Conservation (phyloP, 2,888 invertebrate genomes). For the Chymomyza amoena region DNA sequence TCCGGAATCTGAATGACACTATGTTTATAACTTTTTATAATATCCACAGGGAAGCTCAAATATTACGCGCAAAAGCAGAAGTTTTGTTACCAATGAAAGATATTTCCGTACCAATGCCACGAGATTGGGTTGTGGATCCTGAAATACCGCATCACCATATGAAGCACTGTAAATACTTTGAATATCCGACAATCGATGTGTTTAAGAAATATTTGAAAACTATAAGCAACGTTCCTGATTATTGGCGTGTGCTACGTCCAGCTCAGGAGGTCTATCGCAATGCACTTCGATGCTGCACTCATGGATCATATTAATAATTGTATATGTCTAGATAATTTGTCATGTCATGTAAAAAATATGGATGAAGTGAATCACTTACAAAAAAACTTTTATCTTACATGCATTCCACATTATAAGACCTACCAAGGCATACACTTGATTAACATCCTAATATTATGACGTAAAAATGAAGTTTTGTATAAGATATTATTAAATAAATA, state of each 20-base stretch:
- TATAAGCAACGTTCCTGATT: conserved; percentile 46
- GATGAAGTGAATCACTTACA: no score
- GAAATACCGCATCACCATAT: conserved; percentile 55
- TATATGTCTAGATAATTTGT: no score
- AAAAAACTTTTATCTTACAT: no score
- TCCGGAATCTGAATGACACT: neutral
- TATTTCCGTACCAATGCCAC: conserved; percentile 35
- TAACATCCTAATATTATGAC: no score
- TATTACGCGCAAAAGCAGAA: neutral
- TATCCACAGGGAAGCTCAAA: neutral
- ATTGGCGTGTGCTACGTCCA: conserved; percentile 52
- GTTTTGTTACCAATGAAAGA: neutral
- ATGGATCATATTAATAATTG: neutral
- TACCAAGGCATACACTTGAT: no score
- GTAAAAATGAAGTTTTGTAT: no score
- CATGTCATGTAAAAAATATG: no score
- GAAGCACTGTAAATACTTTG: conserved; percentile 52
- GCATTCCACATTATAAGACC: no score
- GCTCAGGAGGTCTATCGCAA: conserved; percentile 53
- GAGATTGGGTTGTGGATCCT: conserved; percentile 55
- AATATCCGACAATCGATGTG: conserved; percentile 55
- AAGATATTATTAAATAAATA: no score
- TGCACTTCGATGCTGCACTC: conserved; percentile 43
- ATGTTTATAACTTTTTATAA: no score
- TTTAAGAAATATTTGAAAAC: conserved; percentile 55